These are phyloP conservation scores for Cyprinodon tularosa DNA, from an alignment of 2,113 vertebrate species.

Conservation along the genomic window DNA sequence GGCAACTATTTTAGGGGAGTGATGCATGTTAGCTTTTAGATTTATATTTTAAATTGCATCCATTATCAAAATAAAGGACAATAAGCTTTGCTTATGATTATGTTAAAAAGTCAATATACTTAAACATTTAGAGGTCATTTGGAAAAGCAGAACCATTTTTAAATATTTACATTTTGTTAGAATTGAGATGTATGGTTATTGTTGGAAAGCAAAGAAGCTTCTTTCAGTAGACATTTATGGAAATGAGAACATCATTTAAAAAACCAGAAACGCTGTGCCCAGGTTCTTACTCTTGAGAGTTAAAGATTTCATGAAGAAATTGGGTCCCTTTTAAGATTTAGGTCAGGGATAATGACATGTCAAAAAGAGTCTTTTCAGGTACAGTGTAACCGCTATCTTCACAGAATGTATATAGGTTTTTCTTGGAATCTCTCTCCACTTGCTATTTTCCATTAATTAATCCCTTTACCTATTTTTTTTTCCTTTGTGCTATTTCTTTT, in stretches of 20 bases:
- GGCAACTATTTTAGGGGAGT: not conserved
- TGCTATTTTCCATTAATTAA: not conserved
- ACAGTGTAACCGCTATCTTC: not conserved
- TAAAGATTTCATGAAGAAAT: constrained; percentile 7
- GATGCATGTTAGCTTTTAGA: not conserved
- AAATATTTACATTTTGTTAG: not conserved
- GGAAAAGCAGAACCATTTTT: not conserved
- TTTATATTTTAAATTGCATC: not conserved
- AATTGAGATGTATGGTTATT: not conserved
- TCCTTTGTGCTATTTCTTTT: not conserved
- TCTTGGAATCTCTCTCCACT: not conserved
- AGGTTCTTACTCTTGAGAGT: not conserved
- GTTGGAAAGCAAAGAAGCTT: not conserved
- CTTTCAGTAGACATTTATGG: constrained; percentile 1
- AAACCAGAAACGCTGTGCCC: not conserved
- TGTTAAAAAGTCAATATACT: not conserved
- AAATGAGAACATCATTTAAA: constrained; percentile 15
- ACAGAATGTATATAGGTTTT: not conserved
- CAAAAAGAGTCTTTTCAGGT: constrained; percentile 1
- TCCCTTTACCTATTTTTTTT: not conserved
- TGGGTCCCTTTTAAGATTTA: not conserved
- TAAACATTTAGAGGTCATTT: not conserved
- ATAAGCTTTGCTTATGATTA: not conserved
- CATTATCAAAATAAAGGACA: not conserved
- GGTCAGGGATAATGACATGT: constrained; percentile 12